phyloP scores from a whole-genome alignment of 2,888 invertebrate genomes.

The Bugulina stolonifera region DNA sequence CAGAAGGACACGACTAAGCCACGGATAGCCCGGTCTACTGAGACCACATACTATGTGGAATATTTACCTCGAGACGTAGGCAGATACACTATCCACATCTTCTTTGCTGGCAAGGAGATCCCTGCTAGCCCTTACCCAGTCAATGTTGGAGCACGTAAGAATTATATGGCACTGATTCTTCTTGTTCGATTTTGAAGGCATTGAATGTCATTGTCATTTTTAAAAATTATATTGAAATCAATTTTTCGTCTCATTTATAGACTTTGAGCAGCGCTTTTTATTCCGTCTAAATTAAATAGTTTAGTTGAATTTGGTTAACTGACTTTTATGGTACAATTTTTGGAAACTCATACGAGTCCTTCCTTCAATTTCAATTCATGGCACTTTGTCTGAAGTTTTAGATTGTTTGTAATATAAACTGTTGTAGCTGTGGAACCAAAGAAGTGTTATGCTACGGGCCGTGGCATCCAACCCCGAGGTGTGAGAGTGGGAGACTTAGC shows the following conservation, averaged over 20 bases:
- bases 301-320: too few relatives aligned
- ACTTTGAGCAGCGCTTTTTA: too few relatives aligned
- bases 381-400: background rate
- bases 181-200: background rate
- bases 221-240: too few relatives aligned
- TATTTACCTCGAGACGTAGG: conserved; percentile 66
- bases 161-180: background rate
- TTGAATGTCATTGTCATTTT: too few relatives aligned
- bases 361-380: background rate
- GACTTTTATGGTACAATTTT: too few relatives aligned
- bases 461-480: conserved; percentile 69
- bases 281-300: too few relatives aligned
- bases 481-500: conserved; percentile 70
- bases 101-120: conserved; percentile 68
- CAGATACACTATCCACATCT: conserved; percentile 66
- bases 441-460: conserved; percentile 69
- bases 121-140: conserved; percentile 73
- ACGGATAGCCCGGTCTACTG: conserved; percentile 37
- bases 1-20: conserved; percentile 63
- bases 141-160: conserved; percentile 61
- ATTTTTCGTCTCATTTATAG: too few relatives aligned
- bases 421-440: conserved; percentile 61
- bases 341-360: background rate
- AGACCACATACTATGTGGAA: conserved; percentile 63
- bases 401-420: background rate